These are phyloP conservation scores for Drosophila aff. DNA, from an alignment of 1,140 invertebrate species.

Conservation along the genomic window DNA sequence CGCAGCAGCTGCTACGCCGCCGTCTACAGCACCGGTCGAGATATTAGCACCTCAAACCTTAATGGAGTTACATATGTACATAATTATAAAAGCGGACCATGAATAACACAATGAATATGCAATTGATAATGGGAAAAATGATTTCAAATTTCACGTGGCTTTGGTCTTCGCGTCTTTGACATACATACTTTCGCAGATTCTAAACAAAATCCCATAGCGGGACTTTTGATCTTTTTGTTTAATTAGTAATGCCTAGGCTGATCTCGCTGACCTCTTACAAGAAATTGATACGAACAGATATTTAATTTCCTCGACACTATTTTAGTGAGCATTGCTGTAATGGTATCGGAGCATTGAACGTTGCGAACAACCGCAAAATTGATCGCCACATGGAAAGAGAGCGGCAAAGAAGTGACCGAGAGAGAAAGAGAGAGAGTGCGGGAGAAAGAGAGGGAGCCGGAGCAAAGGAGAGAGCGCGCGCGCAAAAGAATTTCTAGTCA, in stretches of 20 bases:
- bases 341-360: slow-evolving; percentile 69
- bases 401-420: not conserved
- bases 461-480: slow-evolving; percentile 23
- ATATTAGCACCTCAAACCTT: not conserved
- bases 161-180: too few relatives aligned
- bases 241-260: too few relatives aligned
- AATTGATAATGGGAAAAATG: too few relatives aligned
- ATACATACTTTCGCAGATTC: too few relatives aligned
- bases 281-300: not conserved
- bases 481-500: slow-evolving; percentile 57
- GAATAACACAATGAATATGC: too few relatives aligned
- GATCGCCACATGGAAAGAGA: slow-evolving; percentile 50
- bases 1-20: slow-evolving; percentile 36
- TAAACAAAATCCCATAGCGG: too few relatives aligned
- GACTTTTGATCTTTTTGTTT: too few relatives aligned
- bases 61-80: not conserved
- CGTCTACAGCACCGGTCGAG: slow-evolving; percentile 6
- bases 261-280: not conserved
- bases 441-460: slow-evolving; percentile 16
- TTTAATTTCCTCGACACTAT: not conserved
- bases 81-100: too few relatives aligned
- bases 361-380: slow-evolving; percentile 65
- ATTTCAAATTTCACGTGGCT: too few relatives aligned
- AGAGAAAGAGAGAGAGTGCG: not conserved
- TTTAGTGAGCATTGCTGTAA: not conserved